Base-by-base conservation (phyloP, 1,140 invertebrate species). In the Brachystomella parvula region DNA sequence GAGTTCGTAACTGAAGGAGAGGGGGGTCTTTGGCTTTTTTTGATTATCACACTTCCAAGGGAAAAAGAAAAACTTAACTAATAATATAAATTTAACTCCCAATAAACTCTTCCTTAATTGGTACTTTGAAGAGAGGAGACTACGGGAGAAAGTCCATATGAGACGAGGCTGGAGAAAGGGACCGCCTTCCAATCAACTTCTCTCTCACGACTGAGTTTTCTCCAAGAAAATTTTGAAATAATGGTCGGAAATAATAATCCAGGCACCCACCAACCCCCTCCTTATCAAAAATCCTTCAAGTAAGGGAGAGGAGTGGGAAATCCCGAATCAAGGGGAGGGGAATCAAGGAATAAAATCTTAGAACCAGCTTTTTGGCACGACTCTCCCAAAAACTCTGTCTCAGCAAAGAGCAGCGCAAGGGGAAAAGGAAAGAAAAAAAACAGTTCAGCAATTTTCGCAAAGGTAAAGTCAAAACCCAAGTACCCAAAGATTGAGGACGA, bases 1-100 rank as follows among this genome's bases (percentile, higher is more conserved):
- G 39, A 12, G 39, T 44, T 44, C n/a, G 9, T 44, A n/a, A 44
- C n/a, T n/a, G n/a, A 44, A 44, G n/a, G 39, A 44, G 39, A n/a
- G n/a, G 9, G 12, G 49, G 24, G 6, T 53, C 49, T 53, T 53
- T 53, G 49, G 49, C 21, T 19, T 53, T 53, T n/a, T 53, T 53
- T 53, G 49, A 53, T 53, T 53, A 53, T 53, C 49, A 53, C 49
- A 53, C 49, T 53, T 53, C 49, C 49, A 24, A 12, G 6, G 35
- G 6, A n/a, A 6, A 39, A 6, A 6, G 35, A 17, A 9, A 53
- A 53, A 12, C 24, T 53, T 53, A 53, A 53, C 49, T 53, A 53
- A 17, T 53, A 53, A 53, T 53, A 53, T 53, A 53, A 53, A 17
- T 53, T 53, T 53, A 53, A 53, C 24, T 53, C 49, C 49, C 21